Conservation (phyloP, 2,888 invertebrate species). For the Siphlonurus alternatus region DNA sequence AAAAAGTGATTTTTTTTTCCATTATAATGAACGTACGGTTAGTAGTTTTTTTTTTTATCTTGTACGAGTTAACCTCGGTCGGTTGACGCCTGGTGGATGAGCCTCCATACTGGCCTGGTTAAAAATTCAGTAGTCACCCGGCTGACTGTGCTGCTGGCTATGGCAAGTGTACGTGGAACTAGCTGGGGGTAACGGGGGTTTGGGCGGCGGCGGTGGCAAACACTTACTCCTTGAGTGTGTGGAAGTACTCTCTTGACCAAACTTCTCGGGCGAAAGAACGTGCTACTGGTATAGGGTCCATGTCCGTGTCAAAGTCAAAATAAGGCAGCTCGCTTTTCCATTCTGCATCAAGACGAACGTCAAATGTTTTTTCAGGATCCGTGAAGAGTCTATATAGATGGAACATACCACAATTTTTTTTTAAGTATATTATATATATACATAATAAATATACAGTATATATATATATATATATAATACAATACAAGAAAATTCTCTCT, state of each 20-base stretch:
- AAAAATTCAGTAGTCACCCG: too few relatives aligned
- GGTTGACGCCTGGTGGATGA: too few relatives aligned
- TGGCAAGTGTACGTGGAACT: too few relatives aligned
- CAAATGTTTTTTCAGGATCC: constrained; percentile 19
- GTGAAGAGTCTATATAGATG: constrained; percentile 1
- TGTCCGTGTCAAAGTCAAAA: constrained; percentile 51
- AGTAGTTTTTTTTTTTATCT: too few relatives aligned
- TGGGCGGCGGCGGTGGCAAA: too few relatives aligned
- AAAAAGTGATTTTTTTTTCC: too few relatives aligned
- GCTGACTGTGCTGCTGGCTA: too few relatives aligned
- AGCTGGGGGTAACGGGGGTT: too few relatives aligned
- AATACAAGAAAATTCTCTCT: too few relatives aligned
- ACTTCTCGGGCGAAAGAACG: constrained; percentile 46
- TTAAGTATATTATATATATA: neutral
- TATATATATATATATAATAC: neutral
- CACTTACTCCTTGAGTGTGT: constrained; percentile 39
- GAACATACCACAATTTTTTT: neutral
- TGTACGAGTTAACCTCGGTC: too few relatives aligned
- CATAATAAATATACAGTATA: neutral
- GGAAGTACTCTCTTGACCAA: constrained; percentile 49
- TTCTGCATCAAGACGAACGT: constrained; percentile 37
- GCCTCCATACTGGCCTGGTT: too few relatives aligned
- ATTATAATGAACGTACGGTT: too few relatives aligned
- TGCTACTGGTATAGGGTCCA: constrained; percentile 41
- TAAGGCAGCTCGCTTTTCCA: constrained; percentile 41